Evolutionary conservation across 2,113 vertebrate genomes (phyloP).

Genomic region (Muscicapa adusta): DNA sequence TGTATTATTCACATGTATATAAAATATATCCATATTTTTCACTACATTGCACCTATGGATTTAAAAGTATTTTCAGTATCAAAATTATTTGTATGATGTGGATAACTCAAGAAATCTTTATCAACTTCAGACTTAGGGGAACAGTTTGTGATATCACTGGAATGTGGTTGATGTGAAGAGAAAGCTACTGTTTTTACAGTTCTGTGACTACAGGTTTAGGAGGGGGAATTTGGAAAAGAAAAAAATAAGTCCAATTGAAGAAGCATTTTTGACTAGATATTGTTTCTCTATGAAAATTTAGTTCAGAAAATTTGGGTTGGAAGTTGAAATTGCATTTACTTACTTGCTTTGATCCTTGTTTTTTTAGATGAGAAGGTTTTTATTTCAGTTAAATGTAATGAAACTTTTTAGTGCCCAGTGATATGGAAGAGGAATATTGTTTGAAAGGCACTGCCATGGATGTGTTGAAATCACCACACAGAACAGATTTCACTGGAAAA

Average conservation of each 20-base stretch:
- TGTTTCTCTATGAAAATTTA: background rate
- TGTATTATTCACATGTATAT: background rate
- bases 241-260: background rate
- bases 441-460: background rate
- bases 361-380: background rate
- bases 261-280: background rate
- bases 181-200: background rate
- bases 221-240: too few relatives aligned
- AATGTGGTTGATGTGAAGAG: background rate
- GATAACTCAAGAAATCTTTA: background rate
- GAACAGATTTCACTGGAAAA: too few relatives aligned
- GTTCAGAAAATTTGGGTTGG: background rate
- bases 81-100: background rate
- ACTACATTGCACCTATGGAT: background rate
- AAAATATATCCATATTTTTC: background rate
- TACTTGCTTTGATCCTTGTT: background rate
- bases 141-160: background rate
- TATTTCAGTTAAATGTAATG: background rate
- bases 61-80: background rate
- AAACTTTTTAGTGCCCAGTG: too few relatives aligned
- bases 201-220: background rate
- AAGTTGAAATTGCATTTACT: background rate
- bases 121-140: background rate
- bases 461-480: too few relatives aligned
- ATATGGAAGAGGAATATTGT: background rate